Evolutionary conservation across 2,797 vertebrate species (phyloP).

Genomic region (Tenualosa ilisha): DNA sequence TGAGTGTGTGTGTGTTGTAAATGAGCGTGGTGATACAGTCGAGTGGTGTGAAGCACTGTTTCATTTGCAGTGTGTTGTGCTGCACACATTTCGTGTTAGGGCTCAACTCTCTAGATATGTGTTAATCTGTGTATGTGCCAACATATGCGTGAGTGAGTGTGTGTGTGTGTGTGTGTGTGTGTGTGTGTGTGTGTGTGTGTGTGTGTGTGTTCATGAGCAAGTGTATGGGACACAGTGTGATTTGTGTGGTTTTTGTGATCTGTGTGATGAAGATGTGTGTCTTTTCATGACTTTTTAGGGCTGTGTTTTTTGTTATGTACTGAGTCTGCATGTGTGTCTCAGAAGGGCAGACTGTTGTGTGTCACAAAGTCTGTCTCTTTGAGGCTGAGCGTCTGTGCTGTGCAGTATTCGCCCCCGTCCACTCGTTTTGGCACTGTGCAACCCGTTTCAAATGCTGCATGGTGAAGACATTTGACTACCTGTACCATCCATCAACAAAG

Average conservation of each 20-base stretch:
- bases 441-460: slow-evolving; percentile 45
- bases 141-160: slow-evolving; percentile 54
- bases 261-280: neutral
- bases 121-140: slow-evolving; percentile 58
- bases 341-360: slow-evolving; percentile 23
- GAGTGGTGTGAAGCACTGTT: neutral
- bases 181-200: slow-evolving; percentile 41
- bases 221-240: neutral
- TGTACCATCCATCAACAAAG: neutral
- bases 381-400: neutral
- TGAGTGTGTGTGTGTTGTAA: slow-evolving; percentile 8
- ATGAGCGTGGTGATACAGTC: neutral
- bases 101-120: slow-evolving; percentile 50
- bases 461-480: neutral
- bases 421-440: slow-evolving; percentile 20
- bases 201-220: slow-evolving; percentile 42
- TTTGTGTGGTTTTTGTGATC: neutral
- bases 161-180: neutral
- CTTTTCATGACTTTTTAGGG: neutral
- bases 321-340: slow-evolving; percentile 45
- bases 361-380: neutral
- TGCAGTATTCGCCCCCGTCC: neutral
- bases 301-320: slow-evolving; percentile 39
- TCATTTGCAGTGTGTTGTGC: slow-evolving; percentile 26
- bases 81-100: slow-evolving; percentile 51